Evolutionary conservation across 2,797 vertebrate species (phyloP).

Genomic region (Leptatherina wallacei): DNA sequence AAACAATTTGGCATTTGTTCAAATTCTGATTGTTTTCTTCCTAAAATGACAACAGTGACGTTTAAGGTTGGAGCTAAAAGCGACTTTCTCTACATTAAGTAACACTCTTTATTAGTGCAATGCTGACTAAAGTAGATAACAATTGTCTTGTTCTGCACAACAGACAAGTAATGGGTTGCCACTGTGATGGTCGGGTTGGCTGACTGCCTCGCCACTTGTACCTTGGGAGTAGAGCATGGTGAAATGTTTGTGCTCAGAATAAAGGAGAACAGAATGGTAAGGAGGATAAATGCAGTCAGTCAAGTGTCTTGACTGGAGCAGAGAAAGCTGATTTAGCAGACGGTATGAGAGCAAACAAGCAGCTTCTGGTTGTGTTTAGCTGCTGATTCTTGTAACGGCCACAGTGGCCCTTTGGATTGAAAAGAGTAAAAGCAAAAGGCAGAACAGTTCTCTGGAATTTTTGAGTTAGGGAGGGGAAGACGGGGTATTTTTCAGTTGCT

Average conservation of each 20-base stretch:
- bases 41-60: neutral
- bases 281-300: conserved; percentile 30
- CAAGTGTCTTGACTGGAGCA: conserved; percentile 27
- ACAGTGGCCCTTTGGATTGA: neutral
- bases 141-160: conserved; percentile 1
- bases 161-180: conserved; percentile 6
- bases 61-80: neutral
- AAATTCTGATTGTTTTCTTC: neutral
- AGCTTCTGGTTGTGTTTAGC: conserved; percentile 37
- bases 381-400: conserved; percentile 4
- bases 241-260: conserved; percentile 27
- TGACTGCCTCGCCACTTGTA: conserved; percentile 1
- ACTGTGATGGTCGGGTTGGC: conserved; percentile 7
- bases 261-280: conserved; percentile 10
- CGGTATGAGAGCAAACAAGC: conserved; percentile 35
- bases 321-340: conserved; percentile 36
- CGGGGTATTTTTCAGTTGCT: neutral
- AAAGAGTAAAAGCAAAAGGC: conserved; percentile 5
- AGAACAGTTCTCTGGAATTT: neutral
- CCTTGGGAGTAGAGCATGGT: conserved; percentile 1
- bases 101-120: neutral
- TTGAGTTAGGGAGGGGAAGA: neutral
- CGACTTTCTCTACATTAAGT: neutral
- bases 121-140: neutral
- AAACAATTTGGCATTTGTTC: neutral